Evolutionary conservation across 2,113 vertebrate species (phyloP).

Genomic region (Microtus ochrogaster): DNA sequence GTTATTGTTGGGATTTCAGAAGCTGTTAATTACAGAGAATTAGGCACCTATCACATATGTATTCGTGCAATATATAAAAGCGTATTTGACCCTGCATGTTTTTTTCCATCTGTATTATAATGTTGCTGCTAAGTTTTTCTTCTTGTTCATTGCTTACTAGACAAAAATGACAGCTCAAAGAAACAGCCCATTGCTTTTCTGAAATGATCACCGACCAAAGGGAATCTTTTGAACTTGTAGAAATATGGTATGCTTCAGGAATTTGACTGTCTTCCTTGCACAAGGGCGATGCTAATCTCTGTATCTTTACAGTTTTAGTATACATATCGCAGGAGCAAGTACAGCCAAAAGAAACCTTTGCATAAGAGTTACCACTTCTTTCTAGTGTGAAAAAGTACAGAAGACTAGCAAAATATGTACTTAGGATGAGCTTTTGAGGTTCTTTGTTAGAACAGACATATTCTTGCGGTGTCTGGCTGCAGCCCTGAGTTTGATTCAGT

Average conservation of each 20-base stretch:
- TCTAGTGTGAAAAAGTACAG: neutral
- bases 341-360: neutral
- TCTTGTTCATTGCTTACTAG: neutral
- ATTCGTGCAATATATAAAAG: neutral
- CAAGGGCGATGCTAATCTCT: neutral
- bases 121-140: slow-evolving; percentile 19
- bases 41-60: neutral
- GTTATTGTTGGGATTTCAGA: slow-evolving; percentile 28
- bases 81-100: neutral
- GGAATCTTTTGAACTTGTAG: neutral
- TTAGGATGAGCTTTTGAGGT: neutral
- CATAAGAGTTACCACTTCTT: slow-evolving; percentile 25
- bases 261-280: neutral
- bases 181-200: slow-evolving; percentile 9
- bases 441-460: neutral
- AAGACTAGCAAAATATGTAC: neutral
- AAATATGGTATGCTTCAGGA: neutral
- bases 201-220: neutral
- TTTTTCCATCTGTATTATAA: slow-evolving; percentile 36
- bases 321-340: neutral
- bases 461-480: neutral
- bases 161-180: slow-evolving; percentile 51
- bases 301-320: neutral
- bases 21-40: slow-evolving; percentile 49
- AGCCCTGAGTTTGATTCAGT: neutral